A percentile compares a stretch with the other conserved stretches of the same genome.
phyloP scores from a whole-genome alignment of 2,888 invertebrate species.

The Sphaerophoria taeniata region DNA sequence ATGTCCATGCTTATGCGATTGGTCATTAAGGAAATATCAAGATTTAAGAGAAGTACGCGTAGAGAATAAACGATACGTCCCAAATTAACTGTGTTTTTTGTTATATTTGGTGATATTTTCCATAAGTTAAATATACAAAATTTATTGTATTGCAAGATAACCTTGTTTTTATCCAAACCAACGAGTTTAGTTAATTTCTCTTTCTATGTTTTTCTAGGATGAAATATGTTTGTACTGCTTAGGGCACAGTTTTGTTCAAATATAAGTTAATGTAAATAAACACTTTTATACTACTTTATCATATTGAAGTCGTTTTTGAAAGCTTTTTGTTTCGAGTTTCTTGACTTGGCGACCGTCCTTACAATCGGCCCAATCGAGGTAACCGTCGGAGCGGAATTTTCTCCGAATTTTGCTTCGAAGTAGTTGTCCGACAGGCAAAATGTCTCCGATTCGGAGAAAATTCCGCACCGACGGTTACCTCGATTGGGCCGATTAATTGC shows the following conservation, averaged over 20 bases:
- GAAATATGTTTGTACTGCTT: constrained; percentile 18
- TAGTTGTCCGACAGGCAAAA: too few relatives aligned
- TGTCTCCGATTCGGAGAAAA: too few relatives aligned
- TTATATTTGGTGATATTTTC: constrained; percentile 60
- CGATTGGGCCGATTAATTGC: too few relatives aligned
- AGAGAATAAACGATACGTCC: constrained; percentile 45
- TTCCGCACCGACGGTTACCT: too few relatives aligned
- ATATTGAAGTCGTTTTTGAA: background rate
- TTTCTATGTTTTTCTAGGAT: constrained; percentile 26
- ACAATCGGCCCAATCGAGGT: too few relatives aligned
- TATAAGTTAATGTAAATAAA: constrained; percentile 55
- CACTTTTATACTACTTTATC: constrained; percentile 29
- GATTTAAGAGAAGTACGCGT: constrained; percentile 52
- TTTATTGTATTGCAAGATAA: constrained; percentile 9
- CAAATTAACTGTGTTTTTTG: constrained; percentile 23
- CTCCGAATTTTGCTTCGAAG: too few relatives aligned
- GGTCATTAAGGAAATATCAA: constrained; percentile 83
- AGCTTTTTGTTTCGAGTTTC: too few relatives aligned
- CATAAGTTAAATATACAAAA: constrained; percentile 24
- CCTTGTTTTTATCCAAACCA: constrained; percentile 36
- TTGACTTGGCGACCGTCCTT: too few relatives aligned
- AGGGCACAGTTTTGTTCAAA: constrained; percentile 16
- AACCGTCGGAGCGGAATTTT: too few relatives aligned
- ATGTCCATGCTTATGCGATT: constrained; percentile 87
- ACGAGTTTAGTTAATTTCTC: constrained; percentile 26